A percentile compares a stretch with the other conserved stretches of the same genome.
These are phyloP conservation scores for Echinometra lucunter DNA, from an alignment of 53 echinoderm and acorn worm genomes.

Conservation along the genomic window DNA sequence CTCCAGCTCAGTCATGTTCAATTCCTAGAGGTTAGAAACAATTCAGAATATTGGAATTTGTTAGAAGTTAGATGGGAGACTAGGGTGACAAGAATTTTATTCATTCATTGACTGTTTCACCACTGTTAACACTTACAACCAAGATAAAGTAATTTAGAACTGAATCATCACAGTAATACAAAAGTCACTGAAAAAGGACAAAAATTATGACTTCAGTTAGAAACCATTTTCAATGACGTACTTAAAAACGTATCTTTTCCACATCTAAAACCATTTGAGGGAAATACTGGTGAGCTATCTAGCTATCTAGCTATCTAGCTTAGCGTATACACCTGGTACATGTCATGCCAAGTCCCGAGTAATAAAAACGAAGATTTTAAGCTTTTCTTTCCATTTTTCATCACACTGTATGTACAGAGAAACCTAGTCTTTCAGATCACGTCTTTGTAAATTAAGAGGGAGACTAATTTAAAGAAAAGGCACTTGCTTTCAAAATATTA, in stretches of 20 bases:
- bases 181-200: neutral
- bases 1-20: conserved; percentile 71
- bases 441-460: too few relatives aligned
- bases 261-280: too few relatives aligned
- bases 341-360: too few relatives aligned
- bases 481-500: too few relatives aligned
- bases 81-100: neutral
- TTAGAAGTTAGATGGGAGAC: neutral
- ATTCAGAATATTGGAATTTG: neutral
- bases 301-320: too few relatives aligned
- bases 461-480: too few relatives aligned
- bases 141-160: neutral
- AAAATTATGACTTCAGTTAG: neutral
- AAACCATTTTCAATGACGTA: neutral
- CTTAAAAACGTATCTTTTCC: neutral
- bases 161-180: neutral
- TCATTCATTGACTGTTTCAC: neutral
- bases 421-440: too few relatives aligned
- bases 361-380: too few relatives aligned
- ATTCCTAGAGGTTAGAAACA: conserved; percentile 57
- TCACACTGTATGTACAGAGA: too few relatives aligned
- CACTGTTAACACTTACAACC: neutral
- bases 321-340: too few relatives aligned
- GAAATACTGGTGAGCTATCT: too few relatives aligned
- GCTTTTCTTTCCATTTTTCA: too few relatives aligned